Base-by-base conservation (phyloP, 2,888 invertebrate species). In the Zelleria hepariella region DNA sequence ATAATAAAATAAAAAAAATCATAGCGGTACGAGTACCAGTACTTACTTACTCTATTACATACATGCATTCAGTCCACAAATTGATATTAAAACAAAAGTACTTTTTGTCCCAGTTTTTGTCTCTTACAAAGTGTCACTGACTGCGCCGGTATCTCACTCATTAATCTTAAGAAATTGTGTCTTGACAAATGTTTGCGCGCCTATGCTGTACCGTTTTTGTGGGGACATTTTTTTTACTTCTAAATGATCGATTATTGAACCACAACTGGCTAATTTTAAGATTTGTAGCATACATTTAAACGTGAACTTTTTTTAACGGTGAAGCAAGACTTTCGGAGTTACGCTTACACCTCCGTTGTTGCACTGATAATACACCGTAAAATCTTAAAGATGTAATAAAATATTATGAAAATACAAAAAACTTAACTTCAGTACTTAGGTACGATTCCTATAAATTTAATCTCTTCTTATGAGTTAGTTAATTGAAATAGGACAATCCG, bases 111-210 rank as follows among this genome's bases (percentile, higher is more conserved):
- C 5, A 18, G 20, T 20, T 51, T 51, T 51, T 51, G 51, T 51
- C 23, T 51, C 51, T 18, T 53, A 53, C 55, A 42, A 32, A 32
- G 32, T 42, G 32, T 42, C 32, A 42, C 15, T 42, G 32, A 42
- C 32, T 42, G 32, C 10, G 32, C 51, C 60, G 52, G 61, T 69
- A 71, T 72, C 71, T 67, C 56, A 61, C 67, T 70, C 65, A 67
- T 71, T 71, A 66, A 71, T 71, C 71, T 70, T 63, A 27, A 59
- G 65, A 66, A 68, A 71, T 66, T 64, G 67, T 67, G 68, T 66
- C 64, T 66, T 48, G 27, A 54, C 32, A 42, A 42, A 42, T 42
- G 32, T 42, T 42, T 32, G 15, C 4, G 10, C 32, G 15, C 32
- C 32, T 15, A 15, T 42, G 15, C 15, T 15, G 10, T 42, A 42